Base-by-base conservation (phyloP, 2,113 vertebrate genomes). In the Acrocephalus arundinaceus region DNA sequence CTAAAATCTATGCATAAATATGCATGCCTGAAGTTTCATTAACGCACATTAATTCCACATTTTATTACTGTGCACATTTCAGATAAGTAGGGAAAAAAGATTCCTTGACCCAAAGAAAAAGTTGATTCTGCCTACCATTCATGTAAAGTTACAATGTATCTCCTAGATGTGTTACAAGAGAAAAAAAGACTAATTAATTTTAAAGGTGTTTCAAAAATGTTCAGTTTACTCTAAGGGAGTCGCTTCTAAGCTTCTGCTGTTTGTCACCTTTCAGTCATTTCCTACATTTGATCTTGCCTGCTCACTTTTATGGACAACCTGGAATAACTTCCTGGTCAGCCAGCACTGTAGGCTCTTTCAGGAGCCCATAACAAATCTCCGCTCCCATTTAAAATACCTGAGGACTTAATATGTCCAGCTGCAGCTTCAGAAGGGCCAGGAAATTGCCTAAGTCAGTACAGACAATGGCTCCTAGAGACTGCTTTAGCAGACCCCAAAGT, bases 1-100 rank as follows among this genome's bases (percentile, higher is more conserved):
- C 59, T 80, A 84, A 95, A 95, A 91, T 73, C 59, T 55, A 62
- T 67, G 72, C 75, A 96, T 91, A 95, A 91, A 94, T 93, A 93
- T 95, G 91, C 77, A 95, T 94, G 92, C 45, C 72, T 93, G 68
- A 91, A 81, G 68, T 88, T 96, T 96, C 83, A 90, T 95, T 96
- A 95, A 94, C 24, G 10, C 79, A 57, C 43, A 78, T 92, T 95
- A 96, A 96, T 95, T 68, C 83, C 67, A 81, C 71, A 90, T 92
- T 94, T 94, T 92, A 88, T 96, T 96, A 74, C 70, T 78, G 81
- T 43, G 57, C 52, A 89, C 45, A 93, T 89, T 96, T 94, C 72
- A 80, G 63, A 90, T 67, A 78, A 93, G 86, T 28, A 74, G 48
- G 35, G 39, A 74, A 90, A 87, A 93, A 90, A 59, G n/a, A 88